Conservation (phyloP, 2,797 vertebrate species). For the Characodon lateralis region DNA sequence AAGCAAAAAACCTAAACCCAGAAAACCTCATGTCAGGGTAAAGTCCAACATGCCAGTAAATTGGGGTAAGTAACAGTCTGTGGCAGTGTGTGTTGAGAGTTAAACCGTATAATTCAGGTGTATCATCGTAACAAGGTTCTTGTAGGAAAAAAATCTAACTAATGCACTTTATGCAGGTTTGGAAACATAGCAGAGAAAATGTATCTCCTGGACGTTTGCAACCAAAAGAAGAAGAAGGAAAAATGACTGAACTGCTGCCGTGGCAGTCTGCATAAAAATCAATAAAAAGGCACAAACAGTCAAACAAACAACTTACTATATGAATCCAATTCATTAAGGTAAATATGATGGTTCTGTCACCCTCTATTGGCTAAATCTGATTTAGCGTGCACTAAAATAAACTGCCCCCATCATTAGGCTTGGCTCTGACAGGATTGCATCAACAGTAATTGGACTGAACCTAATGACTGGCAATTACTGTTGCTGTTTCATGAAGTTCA, state of each 20-base stretch:
- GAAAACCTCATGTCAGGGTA: no score
- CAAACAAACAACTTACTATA: not conserved
- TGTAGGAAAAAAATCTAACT: not conserved
- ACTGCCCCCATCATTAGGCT: conserved; percentile 30
- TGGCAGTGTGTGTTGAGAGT: not conserved
- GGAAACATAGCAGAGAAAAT: not conserved
- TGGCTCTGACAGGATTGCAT: conserved; percentile 25
- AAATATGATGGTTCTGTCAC: conserved; percentile 39
- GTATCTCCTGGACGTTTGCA: not conserved
- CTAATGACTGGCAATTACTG: conserved; percentile 49
- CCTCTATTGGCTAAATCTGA: conserved; percentile 59
- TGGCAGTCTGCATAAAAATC: not conserved
- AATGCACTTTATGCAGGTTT: not conserved
- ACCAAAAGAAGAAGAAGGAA: not conserved
- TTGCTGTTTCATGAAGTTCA: conserved; percentile 23
- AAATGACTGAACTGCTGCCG: not conserved
- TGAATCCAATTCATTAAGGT: not conserved
- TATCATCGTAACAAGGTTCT: not conserved
- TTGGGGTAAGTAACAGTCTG: no score
- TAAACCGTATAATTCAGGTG: not conserved
- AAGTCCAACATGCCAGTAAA: no score
- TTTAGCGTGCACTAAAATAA: conserved; percentile 9
- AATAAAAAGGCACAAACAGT: not conserved
- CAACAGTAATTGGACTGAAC: conserved; percentile 52
- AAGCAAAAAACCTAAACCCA: no score